These are phyloP conservation scores for Acinonyx jubatus DNA, from an alignment of 2,113 vertebrate species.

Conservation along the genomic window DNA sequence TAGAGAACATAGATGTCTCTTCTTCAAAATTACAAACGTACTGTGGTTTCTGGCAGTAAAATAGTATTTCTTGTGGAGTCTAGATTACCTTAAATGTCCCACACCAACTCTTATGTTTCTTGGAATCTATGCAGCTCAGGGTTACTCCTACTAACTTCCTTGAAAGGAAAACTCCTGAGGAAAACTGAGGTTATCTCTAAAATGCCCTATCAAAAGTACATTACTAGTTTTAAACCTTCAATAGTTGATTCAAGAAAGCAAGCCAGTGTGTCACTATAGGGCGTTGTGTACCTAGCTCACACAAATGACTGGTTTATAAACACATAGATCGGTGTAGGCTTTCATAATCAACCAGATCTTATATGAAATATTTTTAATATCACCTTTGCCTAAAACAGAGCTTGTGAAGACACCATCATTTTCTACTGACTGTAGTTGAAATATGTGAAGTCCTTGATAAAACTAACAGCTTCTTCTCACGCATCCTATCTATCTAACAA, in stretches of 20 bases:
- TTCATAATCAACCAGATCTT: not conserved
- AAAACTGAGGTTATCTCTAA: not conserved
- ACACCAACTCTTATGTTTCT: not conserved
- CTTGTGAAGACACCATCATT: not conserved
- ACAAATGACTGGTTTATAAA: not conserved
- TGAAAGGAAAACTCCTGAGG: not conserved
- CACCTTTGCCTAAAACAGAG: slow-evolving; percentile 11
- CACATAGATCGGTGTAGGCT: not conserved
- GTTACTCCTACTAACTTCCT: not conserved
- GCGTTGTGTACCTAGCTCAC: fast-evolving
- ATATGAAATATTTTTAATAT: not conserved
- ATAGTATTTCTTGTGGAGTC: not conserved
- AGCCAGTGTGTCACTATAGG: not conserved
- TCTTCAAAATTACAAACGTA: not conserved
- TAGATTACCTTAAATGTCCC: not conserved
- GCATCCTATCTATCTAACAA: not conserved
- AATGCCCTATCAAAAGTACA: not conserved
- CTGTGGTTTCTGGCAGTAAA: not conserved
- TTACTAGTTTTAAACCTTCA: not conserved
- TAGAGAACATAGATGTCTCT: not conserved
- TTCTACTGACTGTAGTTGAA: not conserved
- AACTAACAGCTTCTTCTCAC: not conserved
- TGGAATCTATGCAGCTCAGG: not conserved
- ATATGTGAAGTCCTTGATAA: not conserved
- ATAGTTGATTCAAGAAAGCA: not conserved